phyloP scores from a whole-genome alignment of 2,888 invertebrate species.

The Terebella lapidaria region DNA sequence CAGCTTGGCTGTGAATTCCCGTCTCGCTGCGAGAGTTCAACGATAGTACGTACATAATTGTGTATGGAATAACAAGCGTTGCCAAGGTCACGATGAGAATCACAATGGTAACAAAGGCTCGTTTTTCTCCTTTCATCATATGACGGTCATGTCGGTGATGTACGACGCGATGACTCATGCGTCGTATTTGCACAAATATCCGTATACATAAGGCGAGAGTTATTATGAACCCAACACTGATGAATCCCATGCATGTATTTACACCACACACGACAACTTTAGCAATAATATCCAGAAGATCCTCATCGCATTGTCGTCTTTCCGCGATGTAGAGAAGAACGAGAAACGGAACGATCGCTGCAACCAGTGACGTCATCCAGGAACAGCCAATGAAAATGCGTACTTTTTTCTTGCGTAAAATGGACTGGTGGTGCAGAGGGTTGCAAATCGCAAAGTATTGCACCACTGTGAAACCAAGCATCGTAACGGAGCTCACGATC shows the following conservation, averaged over 20 bases:
- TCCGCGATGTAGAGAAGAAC: background rate
- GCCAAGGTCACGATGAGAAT: slow-evolving; percentile 19
- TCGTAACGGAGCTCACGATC: slow-evolving; percentile 15
- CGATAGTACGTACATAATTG: slow-evolving; percentile 17
- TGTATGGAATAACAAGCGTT: slow-evolving; percentile 20
- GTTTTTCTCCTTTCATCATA: slow-evolving; percentile 13
- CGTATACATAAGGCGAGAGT: slow-evolving; percentile 17
- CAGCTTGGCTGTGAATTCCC: slow-evolving; percentile 8
- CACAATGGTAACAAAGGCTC: slow-evolving; percentile 23
- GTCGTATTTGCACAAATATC: slow-evolving; percentile 20
- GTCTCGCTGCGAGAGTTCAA: slow-evolving; percentile 7
- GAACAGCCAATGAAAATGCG: slow-evolving; percentile 1
- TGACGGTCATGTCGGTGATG: slow-evolving; percentile 20
- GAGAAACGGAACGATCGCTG: background rate
- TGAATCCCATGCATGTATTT: slow-evolving; percentile 13
- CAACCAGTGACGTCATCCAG: background rate
- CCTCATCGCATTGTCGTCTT: background rate
- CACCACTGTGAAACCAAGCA: slow-evolving; percentile 19
- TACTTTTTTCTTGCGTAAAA: slow-evolving; percentile 8
- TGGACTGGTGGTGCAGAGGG: slow-evolving; percentile 17
- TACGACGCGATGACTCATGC: slow-evolving; percentile 16
- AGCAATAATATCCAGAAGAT: background rate
- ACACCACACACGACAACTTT: slow-evolving; percentile 8
- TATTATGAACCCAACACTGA: slow-evolving; percentile 13
- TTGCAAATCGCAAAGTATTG: slow-evolving; percentile 22